Evolutionary conservation across 2,888 invertebrate species (phyloP).

Genomic region (Sylvicola cinctus): DNA sequence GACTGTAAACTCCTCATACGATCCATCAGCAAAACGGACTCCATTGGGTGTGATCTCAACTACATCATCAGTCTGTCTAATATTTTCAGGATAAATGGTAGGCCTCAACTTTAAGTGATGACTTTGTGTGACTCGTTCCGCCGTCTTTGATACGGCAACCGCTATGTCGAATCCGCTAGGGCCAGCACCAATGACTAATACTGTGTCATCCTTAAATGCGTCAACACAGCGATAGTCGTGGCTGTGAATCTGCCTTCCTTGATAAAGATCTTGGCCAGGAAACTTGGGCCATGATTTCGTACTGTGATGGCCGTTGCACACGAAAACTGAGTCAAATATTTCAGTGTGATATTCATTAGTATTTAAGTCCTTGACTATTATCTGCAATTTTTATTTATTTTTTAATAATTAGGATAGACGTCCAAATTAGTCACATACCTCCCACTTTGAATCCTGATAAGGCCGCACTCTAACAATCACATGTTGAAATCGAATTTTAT

Average conservation of each 20-base stretch:
- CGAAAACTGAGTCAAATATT: constrained; percentile 54
- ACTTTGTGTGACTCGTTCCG: constrained; percentile 41
- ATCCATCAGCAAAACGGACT: constrained; percentile 42
- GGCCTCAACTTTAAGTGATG: constrained; percentile 44
- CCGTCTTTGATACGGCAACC: constrained; percentile 40
- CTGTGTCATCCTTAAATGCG: constrained; percentile 40
- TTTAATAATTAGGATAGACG: too few species aligned
- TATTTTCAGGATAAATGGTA: constrained; percentile 43
- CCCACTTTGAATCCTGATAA: constrained; percentile 32
- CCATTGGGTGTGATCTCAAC: constrained; percentile 28
- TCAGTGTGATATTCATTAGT: constrained; percentile 25
- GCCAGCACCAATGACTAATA: constrained; percentile 69
- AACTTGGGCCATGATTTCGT: constrained; percentile 52
- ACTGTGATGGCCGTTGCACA: constrained; percentile 76
- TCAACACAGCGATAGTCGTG: constrained; percentile 64
- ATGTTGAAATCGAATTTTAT: constrained; percentile 37
- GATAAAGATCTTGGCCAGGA: constrained; percentile 40
- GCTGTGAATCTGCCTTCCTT: constrained; percentile 44
- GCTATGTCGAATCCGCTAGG: constrained; percentile 70
- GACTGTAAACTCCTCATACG: constrained; percentile 37
- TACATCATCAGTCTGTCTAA: constrained; percentile 44
- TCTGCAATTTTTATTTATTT: constrained; percentile 11
- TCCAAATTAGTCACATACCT: too few species aligned
- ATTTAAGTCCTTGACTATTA: constrained; percentile 15
- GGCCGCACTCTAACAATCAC: constrained; percentile 34